Conservation (phyloP, 2,113 vertebrate species). For the Machaerirhynchus nigripectus region DNA sequence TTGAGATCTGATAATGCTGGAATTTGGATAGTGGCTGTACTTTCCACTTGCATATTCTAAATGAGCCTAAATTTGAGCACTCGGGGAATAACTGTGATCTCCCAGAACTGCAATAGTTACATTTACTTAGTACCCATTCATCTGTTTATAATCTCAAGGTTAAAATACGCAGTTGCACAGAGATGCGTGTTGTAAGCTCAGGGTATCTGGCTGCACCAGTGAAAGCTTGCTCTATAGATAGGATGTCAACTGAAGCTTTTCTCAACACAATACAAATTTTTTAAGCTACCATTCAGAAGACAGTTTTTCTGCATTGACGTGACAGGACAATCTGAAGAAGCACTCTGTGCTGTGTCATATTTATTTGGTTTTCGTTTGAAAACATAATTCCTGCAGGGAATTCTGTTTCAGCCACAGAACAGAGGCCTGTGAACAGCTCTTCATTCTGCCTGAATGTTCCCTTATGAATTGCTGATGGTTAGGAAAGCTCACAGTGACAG, state of each 20-base stretch:
- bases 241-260: not conserved
- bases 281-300: not conserved
- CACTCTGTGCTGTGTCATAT: not conserved
- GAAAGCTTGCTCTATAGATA: not conserved
- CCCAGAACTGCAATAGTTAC: not conserved
- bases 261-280: not conserved
- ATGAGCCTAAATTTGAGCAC: not conserved
- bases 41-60: not conserved
- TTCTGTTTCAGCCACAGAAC: not conserved
- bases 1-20: not conserved
- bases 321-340: not conserved
- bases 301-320: not conserved
- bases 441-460: constrained; percentile 21
- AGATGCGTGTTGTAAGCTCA: not conserved
- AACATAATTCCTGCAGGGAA: constrained; percentile 11
- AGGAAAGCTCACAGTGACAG: not conserved
- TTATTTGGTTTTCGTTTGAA: not conserved
- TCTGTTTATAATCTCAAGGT: not conserved
- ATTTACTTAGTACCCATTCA: not conserved
- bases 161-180: not conserved
- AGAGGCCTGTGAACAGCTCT: not conserved
- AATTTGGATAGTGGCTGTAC: not conserved
- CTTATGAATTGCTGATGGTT: constrained; percentile 17
- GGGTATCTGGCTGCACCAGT: not conserved
- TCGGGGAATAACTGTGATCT: not conserved